A percentile compares a stretch with the other conserved stretches of the same genome.
These are phyloP conservation scores for Amphiprion ocellaris DNA, from an alignment of 2,113 vertebrate genomes.

Conservation along the genomic window DNA sequence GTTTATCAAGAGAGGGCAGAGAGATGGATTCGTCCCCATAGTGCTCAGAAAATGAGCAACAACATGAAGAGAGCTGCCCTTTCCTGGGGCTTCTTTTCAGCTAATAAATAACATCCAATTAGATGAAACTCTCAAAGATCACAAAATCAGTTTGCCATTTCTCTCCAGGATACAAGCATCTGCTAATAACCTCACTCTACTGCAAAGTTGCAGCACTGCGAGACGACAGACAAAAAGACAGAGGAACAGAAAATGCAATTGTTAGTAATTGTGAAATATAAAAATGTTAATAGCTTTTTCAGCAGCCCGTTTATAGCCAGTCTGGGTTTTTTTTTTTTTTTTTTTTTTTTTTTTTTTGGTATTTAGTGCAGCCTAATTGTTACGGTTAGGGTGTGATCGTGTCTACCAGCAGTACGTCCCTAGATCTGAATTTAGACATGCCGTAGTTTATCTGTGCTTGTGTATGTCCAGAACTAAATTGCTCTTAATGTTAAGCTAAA, in stretches of 20 bases:
- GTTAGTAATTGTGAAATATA: constrained; percentile 9
- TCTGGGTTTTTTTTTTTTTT: background rate
- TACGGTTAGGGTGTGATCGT: background rate
- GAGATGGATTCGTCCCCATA: constrained; percentile 21
- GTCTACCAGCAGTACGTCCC: background rate
- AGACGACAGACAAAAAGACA: constrained; percentile 4
- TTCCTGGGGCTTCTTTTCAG: constrained; percentile 58
- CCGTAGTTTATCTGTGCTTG: background rate
- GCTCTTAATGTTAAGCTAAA: background rate
- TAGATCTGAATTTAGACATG: background rate
- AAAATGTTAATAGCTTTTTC: background rate
- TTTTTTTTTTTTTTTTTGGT: background rate
- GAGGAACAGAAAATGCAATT: constrained; percentile 5
- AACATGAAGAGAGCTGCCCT: constrained; percentile 72
- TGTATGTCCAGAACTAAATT: background rate
- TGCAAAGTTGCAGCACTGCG: constrained; percentile 25
- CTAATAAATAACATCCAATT: constrained; percentile 82
- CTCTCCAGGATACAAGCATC: constrained; percentile 63
- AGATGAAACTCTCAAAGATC: constrained; percentile 71
- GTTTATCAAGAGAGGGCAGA: constrained; percentile 45
- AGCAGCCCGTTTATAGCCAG: background rate
- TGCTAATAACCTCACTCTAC: constrained; percentile 64
- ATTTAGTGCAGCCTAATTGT: background rate
- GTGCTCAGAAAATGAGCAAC: constrained; percentile 63
- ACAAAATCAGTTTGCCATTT: constrained; percentile 75